Conservation (phyloP, 2,888 invertebrate genomes). For the Cetonia aurata region DNA sequence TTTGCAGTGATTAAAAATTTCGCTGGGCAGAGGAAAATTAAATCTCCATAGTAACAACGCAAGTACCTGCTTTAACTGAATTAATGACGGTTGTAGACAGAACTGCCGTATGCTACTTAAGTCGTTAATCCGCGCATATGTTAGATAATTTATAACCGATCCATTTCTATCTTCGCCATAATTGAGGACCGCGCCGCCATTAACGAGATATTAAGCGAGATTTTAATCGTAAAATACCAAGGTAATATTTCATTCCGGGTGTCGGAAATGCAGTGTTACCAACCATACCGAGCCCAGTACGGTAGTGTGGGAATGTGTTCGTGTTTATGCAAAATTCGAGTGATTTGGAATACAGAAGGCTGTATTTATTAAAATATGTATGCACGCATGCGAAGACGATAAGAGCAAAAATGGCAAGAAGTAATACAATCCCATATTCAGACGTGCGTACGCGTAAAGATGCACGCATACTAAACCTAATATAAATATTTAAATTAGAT, state of each 20-base stretch:
- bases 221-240: constrained; percentile 37
- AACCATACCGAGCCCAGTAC: constrained; percentile 22
- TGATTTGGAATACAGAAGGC: constrained; percentile 1
- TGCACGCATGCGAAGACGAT: constrained; percentile 13
- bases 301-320: constrained; percentile 31
- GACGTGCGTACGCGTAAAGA: neutral
- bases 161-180: constrained; percentile 36
- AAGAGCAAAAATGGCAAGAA: too few relatives aligned
- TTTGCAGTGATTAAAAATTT: constrained; percentile 28
- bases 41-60: constrained; percentile 25
- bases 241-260: constrained; percentile 36
- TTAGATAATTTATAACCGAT: constrained; percentile 39
- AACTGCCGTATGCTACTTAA: constrained; percentile 22
- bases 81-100: constrained; percentile 35
- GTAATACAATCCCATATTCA: constrained; percentile 15
- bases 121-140: constrained; percentile 35
- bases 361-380: constrained; percentile 15
- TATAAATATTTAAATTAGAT: constrained; percentile 41
- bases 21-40: constrained; percentile 9
- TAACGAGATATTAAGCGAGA: constrained; percentile 39
- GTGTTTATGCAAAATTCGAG: constrained; percentile 28
- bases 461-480: constrained; percentile 16
- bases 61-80: constrained; percentile 30
- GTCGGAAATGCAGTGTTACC: constrained; percentile 36
- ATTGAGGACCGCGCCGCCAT: constrained; percentile 36